Percentiles rank a stretch among this genome's conserved stretches.
These are phyloP conservation scores for Cotesia chilonis DNA, from an alignment of 1,140 invertebrate genomes.

Conservation along the genomic window DNA sequence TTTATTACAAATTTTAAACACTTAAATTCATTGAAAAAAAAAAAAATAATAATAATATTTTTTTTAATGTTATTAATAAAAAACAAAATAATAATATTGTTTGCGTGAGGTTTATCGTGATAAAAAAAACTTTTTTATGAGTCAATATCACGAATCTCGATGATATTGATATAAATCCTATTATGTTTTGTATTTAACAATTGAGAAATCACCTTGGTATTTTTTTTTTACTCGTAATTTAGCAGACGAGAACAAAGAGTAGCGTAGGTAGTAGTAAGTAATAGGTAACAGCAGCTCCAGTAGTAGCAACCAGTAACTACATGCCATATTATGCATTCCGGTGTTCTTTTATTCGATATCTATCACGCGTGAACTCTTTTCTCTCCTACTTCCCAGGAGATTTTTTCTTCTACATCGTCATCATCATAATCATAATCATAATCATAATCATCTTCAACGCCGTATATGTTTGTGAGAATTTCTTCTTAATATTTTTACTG, in stretches of 20 bases:
- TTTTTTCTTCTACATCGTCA: slow-evolving; percentile 11
- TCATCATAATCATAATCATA: background rate
- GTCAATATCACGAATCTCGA: background rate
- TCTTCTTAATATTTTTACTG: too few species aligned
- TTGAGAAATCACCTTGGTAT: slow-evolving; percentile 1
- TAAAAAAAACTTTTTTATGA: background rate
- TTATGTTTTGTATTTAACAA: slow-evolving; percentile 7
- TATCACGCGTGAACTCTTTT: slow-evolving; percentile 29
- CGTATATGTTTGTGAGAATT: too few species aligned
- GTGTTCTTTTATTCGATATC: slow-evolving; percentile 20
- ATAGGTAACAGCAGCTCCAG: background rate
- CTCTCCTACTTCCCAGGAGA: slow-evolving; percentile 20
- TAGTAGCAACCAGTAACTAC: background rate
- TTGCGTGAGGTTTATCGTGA: background rate
- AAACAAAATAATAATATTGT: background rate
- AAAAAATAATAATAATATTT: too few species aligned
- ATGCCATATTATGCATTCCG: slow-evolving; percentile 14
- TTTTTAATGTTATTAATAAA: too few species aligned
- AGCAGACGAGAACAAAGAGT: slow-evolving; percentile 1
- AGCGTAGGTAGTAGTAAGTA: background rate
- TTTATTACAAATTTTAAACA: too few species aligned
- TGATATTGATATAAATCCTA: background rate
- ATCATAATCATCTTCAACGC: too few species aligned
- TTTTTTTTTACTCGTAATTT: background rate
- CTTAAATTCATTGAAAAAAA: too few species aligned